Evolutionary conservation across 2,797 vertebrate genomes (phyloP).

Genomic region (Diglossa cyanea): DNA sequence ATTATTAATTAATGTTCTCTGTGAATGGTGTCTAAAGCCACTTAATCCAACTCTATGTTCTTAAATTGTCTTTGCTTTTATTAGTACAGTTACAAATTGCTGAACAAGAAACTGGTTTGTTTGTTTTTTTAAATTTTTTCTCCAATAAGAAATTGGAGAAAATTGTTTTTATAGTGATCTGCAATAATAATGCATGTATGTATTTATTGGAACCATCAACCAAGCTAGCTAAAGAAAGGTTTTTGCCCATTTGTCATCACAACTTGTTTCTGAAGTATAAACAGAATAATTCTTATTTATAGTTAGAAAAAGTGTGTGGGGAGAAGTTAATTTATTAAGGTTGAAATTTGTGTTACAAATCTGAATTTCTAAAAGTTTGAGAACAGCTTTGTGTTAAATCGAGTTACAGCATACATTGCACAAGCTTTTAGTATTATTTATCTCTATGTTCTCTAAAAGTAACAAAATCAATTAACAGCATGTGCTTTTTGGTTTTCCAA

Average conservation of each 20-base stretch:
- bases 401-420: neutral
- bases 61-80: neutral
- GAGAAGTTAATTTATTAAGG: neutral
- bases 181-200: neutral
- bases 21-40: neutral
- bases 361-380: neutral
- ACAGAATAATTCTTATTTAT: neutral
- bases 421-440: neutral
- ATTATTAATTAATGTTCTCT: neutral
- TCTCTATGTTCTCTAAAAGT: neutral
- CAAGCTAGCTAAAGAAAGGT: neutral
- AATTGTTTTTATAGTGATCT: neutral
- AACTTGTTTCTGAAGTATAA: neutral
- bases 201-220: neutral
- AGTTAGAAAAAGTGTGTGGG: neutral
- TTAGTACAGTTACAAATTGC: neutral
- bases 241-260: neutral
- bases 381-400: neutral
- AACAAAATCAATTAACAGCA: neutral
- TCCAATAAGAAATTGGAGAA: neutral
- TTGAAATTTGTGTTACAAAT: neutral
- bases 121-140: neutral
- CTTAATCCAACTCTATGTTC: neutral
- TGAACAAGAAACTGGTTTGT: rapidly evolving
- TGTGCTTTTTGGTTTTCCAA: neutral